Percentiles rank a stretch among this genome's conserved stretches.
Evolutionary conservation across 2,797 vertebrate genomes (phyloP).

Genomic region (Gorsachius magnificus): DNA sequence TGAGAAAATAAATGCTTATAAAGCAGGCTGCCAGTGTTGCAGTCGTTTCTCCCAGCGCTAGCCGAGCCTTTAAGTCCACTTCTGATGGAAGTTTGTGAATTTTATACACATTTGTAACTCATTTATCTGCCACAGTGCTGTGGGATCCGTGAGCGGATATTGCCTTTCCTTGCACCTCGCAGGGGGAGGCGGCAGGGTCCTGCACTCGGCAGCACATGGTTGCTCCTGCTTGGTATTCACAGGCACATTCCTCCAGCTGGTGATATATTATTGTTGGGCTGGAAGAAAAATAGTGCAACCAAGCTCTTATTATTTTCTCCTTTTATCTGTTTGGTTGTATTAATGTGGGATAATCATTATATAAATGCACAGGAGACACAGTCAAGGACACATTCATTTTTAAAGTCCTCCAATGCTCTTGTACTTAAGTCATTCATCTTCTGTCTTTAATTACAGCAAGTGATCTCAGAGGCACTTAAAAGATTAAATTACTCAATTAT

Average conservation of each 20-base stretch:
- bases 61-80: background rate
- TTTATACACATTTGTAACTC: conserved; percentile 22
- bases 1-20: background rate
- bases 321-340: conserved; percentile 46
- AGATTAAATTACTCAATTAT: conserved; percentile 66
- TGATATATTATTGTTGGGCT: background rate
- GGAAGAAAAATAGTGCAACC: background rate
- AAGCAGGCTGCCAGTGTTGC: background rate
- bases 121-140: conserved; percentile 25
- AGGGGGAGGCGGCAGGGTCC: background rate
- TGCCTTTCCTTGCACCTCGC: conserved; percentile 5
- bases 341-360: conserved; percentile 26
- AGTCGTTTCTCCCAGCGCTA: background rate
- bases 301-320: conserved; percentile 16
- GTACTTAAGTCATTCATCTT: conserved; percentile 49
- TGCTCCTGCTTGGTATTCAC: conserved; percentile 22
- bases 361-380: conserved; percentile 16
- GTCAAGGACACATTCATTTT: conserved; percentile 52
- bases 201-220: background rate
- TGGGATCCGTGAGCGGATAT: background rate
- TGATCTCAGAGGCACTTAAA: conserved; percentile 62
- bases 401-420: conserved; percentile 21
- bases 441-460: conserved; percentile 61
- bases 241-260: background rate
- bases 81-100: background rate